These are phyloP conservation scores for Drepanosiphum platanoidis DNA, from an alignment of 2,888 invertebrate species.

Conservation along the genomic window DNA sequence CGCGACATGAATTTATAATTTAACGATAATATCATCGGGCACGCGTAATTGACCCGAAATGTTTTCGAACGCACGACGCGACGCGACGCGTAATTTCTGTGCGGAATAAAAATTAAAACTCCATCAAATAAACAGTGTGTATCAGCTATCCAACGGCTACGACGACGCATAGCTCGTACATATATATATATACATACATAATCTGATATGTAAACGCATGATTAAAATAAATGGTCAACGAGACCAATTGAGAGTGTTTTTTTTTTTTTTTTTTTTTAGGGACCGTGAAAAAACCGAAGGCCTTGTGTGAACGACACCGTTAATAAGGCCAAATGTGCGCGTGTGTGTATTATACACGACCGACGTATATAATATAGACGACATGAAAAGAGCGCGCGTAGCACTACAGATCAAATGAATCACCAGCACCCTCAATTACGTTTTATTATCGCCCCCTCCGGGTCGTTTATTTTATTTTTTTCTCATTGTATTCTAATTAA, in stretches of 20 bases:
- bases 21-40: no score
- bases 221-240: conserved; percentile 61
- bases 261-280: conserved; percentile 45
- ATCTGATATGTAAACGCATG: conserved; percentile 37
- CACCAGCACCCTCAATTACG: conserved; percentile 61
- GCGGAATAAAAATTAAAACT: conserved; percentile 40
- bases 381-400: conserved; percentile 45
- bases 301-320: conserved; percentile 59
- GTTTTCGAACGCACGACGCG: not conserved
- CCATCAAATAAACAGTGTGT: conserved; percentile 37
- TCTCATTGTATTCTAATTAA: conserved; percentile 61
- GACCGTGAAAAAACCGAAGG: conserved; percentile 49
- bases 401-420: conserved; percentile 57
- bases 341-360: not conserved
- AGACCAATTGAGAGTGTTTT: conserved; percentile 60
- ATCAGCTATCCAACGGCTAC: not conserved
- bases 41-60: not conserved
- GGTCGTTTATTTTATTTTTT: conserved; percentile 23
- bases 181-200: not conserved
- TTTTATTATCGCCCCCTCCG: conserved; percentile 61
- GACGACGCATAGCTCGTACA: not conserved
- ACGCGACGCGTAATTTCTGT: not conserved
- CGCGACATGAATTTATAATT: no score
- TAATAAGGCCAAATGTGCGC: conserved; percentile 57
- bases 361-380: conserved; percentile 33